Evolutionary conservation across 2,888 invertebrate species (phyloP).

Genomic region (Pegoplata infirma): DNA sequence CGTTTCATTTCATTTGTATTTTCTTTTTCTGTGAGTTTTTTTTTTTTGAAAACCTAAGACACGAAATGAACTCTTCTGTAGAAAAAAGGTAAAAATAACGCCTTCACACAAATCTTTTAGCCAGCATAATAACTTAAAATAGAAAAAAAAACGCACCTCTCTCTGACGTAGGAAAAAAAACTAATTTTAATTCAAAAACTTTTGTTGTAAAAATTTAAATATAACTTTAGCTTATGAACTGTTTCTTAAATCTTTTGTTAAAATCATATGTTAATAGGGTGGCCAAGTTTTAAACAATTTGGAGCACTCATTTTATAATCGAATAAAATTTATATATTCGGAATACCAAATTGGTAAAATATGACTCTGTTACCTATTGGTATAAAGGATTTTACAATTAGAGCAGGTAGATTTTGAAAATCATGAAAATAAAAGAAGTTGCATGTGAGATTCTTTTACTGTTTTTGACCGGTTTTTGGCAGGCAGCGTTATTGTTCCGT

Average conservation of each 20-base stretch:
- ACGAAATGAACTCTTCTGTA: conserved; percentile 12
- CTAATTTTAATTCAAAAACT: conserved; percentile 29
- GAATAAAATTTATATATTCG: too few species aligned
- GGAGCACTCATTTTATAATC: too few species aligned
- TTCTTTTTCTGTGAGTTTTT: conserved; percentile 11
- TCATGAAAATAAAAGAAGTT: too few species aligned
- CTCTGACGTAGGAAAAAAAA: neutral
- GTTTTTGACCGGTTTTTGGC: too few species aligned
- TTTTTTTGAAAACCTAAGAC: conserved; percentile 23
- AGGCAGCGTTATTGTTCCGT: too few species aligned
- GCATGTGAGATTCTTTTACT: too few species aligned
- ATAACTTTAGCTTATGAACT: conserved; percentile 39
- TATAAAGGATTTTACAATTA: too few species aligned
- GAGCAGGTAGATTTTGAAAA: too few species aligned
- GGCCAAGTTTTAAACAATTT: conserved; percentile 8
- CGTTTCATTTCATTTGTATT: conserved; percentile 40
- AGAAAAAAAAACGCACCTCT: conserved; percentile 50
- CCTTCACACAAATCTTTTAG: conserved; percentile 37
- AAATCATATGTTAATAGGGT: neutral
- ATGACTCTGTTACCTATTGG: too few species aligned
- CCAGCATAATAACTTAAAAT: conserved; percentile 35
- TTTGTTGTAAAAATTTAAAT: conserved; percentile 10
- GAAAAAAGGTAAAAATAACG: conserved; percentile 37
- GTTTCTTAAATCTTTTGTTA: neutral
- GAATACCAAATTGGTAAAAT: too few species aligned